These are phyloP conservation scores for Rotaria sp. DNA, from an alignment of 2,888 invertebrate genomes.

Conservation along the genomic window DNA sequence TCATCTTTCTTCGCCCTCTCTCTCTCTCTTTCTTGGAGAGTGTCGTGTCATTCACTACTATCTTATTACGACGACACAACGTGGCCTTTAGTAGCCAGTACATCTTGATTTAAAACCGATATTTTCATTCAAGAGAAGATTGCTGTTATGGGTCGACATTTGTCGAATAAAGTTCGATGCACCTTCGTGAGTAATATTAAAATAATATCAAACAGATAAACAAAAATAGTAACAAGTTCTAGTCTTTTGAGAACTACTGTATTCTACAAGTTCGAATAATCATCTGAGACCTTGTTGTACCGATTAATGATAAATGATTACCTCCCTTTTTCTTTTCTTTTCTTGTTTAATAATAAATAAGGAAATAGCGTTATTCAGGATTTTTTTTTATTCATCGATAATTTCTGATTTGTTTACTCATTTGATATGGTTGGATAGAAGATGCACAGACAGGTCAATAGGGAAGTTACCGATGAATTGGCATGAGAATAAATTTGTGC, in stretches of 20 bases:
- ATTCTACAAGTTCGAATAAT: neutral
- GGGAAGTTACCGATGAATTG: neutral
- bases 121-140: neutral
- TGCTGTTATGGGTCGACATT: slow-evolving; percentile 1
- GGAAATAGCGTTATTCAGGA: neutral
- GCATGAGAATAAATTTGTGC: neutral
- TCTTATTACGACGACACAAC: neutral
- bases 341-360: neutral
- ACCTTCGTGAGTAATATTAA: neutral
- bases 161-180: slow-evolving; percentile 6
- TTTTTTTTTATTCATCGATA: neutral
- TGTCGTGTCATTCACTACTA: neutral
- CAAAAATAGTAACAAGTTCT: neutral
- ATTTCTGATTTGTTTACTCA: neutral
- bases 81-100: neutral
- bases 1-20: neutral
- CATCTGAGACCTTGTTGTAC: neutral
- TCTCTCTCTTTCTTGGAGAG: neutral
- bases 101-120: neutral
- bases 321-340: neutral
- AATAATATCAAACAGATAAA: neutral
- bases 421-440: neutral
- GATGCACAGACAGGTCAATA: neutral
- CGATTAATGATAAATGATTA: neutral
- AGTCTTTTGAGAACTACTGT: neutral